A percentile compares a stretch with the other conserved stretches of the same genome.
These are phyloP conservation scores for Caiman crocodilus DNA, from an alignment of 2,797 vertebrate species.

Conservation along the genomic window DNA sequence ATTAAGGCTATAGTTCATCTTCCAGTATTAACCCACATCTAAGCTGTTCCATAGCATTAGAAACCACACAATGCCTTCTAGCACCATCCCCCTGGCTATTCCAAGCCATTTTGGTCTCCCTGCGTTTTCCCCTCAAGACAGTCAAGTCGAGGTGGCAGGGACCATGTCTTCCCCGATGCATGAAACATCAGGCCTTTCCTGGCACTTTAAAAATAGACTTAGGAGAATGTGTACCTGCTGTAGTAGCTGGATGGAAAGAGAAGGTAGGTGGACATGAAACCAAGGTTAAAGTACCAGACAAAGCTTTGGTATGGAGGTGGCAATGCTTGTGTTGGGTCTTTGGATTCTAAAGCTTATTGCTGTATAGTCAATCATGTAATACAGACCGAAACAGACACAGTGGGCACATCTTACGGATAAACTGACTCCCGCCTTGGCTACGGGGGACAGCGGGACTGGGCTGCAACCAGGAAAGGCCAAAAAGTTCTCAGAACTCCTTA, in stretches of 20 bases:
- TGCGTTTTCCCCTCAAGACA: no score
- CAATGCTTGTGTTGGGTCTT: fast-evolving
- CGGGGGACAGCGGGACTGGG: fast-evolving
- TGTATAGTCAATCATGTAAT: fast-evolving
- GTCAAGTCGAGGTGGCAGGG: fast-evolving
- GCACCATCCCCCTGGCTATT: background rate
- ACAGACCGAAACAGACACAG: background rate
- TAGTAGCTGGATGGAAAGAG: background rate
- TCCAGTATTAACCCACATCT: fast-evolving
- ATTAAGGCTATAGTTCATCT: background rate
- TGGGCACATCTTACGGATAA: fast-evolving
- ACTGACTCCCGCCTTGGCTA: fast-evolving
- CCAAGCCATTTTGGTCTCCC: background rate
- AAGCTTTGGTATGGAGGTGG: no score
- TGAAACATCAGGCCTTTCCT: fast-evolving
- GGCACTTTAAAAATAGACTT: fast-evolving
- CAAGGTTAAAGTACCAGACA: fast-evolving
- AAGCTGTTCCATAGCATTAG: fast-evolving
- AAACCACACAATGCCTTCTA: background rate
- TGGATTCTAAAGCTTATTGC: fast-evolving
- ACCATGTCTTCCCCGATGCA: fast-evolving
- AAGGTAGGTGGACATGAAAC: fast-evolving
- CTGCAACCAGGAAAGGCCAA: background rate
- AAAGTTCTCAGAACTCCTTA: fast-evolving
- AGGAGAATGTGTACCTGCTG: fast-evolving